Percentiles rank a stretch among this genome's conserved stretches.
Evolutionary conservation across 2,797 vertebrate species (phyloP).

Genomic region (Lutjanus campechanus): DNA sequence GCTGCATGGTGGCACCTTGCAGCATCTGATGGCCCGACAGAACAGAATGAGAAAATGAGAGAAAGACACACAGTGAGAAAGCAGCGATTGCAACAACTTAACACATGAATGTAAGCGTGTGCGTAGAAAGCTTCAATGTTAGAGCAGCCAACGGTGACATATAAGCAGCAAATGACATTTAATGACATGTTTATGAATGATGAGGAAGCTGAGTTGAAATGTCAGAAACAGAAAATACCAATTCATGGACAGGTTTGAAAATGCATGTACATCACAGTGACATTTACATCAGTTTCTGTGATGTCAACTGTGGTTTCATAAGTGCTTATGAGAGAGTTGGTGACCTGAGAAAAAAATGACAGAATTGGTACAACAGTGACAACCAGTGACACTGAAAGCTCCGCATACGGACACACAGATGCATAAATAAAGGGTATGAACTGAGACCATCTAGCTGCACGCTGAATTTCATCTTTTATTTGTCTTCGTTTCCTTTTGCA

Average conservation of each 20-base stretch:
- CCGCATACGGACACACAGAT: slow-evolving; percentile 9
- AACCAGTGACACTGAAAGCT: slow-evolving; percentile 28
- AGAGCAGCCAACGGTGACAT: slow-evolving; percentile 44
- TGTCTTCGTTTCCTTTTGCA: not conserved
- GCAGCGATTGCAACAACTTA: slow-evolving; percentile 73
- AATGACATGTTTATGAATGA: slow-evolving; percentile 35
- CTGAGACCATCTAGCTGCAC: not conserved
- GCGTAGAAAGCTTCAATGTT: slow-evolving; percentile 43
- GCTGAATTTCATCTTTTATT: not conserved
- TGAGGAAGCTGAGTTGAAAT: slow-evolving; percentile 28
- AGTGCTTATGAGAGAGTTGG: slow-evolving; percentile 22
- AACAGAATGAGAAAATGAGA: slow-evolving; percentile 77
- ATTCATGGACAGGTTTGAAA: slow-evolving; percentile 17
- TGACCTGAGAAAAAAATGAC: slow-evolving; percentile 48
- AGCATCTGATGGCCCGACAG: slow-evolving; percentile 86
- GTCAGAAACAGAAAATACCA: slow-evolving; percentile 2
- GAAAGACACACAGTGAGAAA: slow-evolving; percentile 80
- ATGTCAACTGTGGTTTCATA: slow-evolving; percentile 27
- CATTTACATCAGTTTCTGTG: slow-evolving; percentile 26
- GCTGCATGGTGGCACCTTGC: slow-evolving; percentile 90
- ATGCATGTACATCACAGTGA: slow-evolving; percentile 12
- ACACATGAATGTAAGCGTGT: slow-evolving; percentile 75
- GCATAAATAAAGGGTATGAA: slow-evolving; percentile 28
- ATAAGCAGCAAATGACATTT: slow-evolving; percentile 46
- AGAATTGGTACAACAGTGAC: slow-evolving; percentile 47